Base-by-base conservation (phyloP, 2,113 vertebrate genomes). In the Barnardius zonarius region DNA sequence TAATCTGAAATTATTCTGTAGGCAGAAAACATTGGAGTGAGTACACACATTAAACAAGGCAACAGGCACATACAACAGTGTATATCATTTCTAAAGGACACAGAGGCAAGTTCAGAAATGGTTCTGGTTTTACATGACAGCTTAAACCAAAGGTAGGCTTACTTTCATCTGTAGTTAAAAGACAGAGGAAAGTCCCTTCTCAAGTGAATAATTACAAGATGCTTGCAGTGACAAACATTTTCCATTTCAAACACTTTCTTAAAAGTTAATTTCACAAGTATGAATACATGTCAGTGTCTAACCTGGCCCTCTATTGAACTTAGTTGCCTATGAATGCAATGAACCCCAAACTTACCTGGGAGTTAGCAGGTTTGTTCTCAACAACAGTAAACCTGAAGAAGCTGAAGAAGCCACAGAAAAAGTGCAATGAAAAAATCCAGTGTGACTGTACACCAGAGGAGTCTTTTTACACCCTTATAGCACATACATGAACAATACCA, bases 131-230 rank as follows among this genome's bases (percentile, higher is more conserved):
- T 64, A 79, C 4, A 15, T 1, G 25, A 93, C 22, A 82, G 74
- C 24, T 91, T 81, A 92, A 48, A 84, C 70, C 35, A 94, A 94
- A 95, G 35, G 13, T 18, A 79, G 13, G 12, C 73, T 92, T 84
- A 87, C 92, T 96, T 95, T 97, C 83, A 96, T 96, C 92, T 93
- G 33, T n/a, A 89, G 81, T 96, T 96, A 92, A 95, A 96, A 97
- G 95, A 62, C 62, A 73, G 17, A 86, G 95, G 94, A 97, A 96
- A 95, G 72, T 61, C 90, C 92, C 86, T 88, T 81, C 83, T 92
- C 61, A 92, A 92, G 9, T 70, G 83, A 88, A 17, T 90, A 89
- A 93, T 93, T 91, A 73, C 69, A 89, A 94, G 66, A 87, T 46
- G 44, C 77, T 90, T 82, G 86, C 80, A 84, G 86, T 87, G 83